Percentiles rank a stretch among this genome's conserved stretches.
phyloP scores from a whole-genome alignment of 2,888 invertebrate species.

The Aleiodes leptofemur region DNA sequence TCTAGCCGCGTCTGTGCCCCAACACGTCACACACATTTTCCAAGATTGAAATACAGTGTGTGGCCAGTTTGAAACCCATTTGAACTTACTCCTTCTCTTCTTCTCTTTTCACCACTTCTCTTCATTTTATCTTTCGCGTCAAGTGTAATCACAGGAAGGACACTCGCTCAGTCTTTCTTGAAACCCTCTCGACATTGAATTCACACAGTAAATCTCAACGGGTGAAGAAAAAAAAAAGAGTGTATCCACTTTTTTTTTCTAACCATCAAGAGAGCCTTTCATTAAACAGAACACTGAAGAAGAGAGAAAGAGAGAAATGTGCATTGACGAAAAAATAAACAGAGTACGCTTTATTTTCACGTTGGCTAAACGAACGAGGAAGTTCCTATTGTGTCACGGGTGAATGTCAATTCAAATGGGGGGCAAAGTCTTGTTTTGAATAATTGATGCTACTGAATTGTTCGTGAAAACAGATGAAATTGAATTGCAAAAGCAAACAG shows the following conservation, averaged over 20 bases:
- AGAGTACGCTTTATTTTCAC: slow-evolving; percentile 3
- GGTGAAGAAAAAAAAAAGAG: neutral
- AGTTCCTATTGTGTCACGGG: neutral
- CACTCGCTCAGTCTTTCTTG: slow-evolving; percentile 26
- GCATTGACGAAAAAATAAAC: slow-evolving; percentile 12
- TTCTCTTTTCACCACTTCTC: neutral
- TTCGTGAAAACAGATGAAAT: too few relatives aligned
- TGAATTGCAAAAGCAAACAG: too few relatives aligned
- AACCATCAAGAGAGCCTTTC: slow-evolving; percentile 7
- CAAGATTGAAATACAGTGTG: slow-evolving; percentile 26
- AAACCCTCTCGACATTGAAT: slow-evolving; percentile 19
- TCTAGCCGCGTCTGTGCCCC: neutral
- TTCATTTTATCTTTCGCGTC: slow-evolving; percentile 1
- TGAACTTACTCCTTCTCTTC: neutral
- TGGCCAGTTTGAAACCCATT: slow-evolving; percentile 29
- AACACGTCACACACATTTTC: neutral
- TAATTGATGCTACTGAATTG: too few relatives aligned
- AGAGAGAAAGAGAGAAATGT: neutral
- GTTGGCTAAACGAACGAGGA: neutral
- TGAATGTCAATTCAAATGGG: slow-evolving; percentile 13
- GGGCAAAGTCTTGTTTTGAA: slow-evolving; percentile 7
- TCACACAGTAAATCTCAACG: slow-evolving; percentile 9
- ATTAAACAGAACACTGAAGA: slow-evolving; percentile 9
- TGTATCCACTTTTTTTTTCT: neutral
- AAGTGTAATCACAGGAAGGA: slow-evolving; percentile 31